Percentiles rank a stretch among this genome's conserved stretches.
phyloP scores from a whole-genome alignment of 2,113 vertebrate genomes.

The Lagopus leucura region DNA sequence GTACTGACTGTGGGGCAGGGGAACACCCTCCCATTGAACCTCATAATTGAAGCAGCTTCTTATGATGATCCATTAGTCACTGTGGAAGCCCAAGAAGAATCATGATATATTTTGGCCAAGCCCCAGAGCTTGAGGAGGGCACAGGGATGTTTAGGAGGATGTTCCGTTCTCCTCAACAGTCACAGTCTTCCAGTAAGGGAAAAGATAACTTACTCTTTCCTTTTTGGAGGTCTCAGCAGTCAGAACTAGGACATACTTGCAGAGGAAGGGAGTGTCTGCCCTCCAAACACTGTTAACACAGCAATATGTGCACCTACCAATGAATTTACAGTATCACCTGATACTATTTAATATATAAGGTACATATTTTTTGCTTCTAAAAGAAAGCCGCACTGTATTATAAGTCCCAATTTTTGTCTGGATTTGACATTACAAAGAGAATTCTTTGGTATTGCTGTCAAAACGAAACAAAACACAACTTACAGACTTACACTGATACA shows the following conservation, averaged over 20 bases:
- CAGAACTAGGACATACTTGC: not conserved
- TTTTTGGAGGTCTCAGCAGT: not conserved
- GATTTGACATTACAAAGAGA: slow-evolving; percentile 11
- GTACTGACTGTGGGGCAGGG: not conserved
- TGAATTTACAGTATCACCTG: not conserved
- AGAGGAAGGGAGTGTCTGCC: not conserved
- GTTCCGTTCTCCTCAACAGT: not conserved
- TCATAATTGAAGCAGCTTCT: not conserved
- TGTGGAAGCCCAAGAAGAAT: not conserved
- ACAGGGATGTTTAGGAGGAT: not conserved
- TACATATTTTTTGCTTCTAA: not conserved
- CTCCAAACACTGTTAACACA: not conserved
- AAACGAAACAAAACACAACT: slow-evolving; percentile 29
- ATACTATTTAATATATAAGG: not conserved
- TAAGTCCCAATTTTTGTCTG: slow-evolving; percentile 2
- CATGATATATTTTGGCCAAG: not conserved
- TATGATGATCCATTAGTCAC: not conserved
- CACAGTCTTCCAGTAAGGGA: not conserved
- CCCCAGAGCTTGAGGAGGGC: not conserved
- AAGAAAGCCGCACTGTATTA: not conserved
- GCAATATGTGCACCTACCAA: not conserved
- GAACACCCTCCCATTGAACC: not conserved
- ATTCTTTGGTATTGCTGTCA: slow-evolving; percentile 29
- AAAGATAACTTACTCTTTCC: not conserved
- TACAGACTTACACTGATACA: not conserved